Conservation (phyloP, 2,113 vertebrate genomes). For the Ailuropoda melanoleuca region DNA sequence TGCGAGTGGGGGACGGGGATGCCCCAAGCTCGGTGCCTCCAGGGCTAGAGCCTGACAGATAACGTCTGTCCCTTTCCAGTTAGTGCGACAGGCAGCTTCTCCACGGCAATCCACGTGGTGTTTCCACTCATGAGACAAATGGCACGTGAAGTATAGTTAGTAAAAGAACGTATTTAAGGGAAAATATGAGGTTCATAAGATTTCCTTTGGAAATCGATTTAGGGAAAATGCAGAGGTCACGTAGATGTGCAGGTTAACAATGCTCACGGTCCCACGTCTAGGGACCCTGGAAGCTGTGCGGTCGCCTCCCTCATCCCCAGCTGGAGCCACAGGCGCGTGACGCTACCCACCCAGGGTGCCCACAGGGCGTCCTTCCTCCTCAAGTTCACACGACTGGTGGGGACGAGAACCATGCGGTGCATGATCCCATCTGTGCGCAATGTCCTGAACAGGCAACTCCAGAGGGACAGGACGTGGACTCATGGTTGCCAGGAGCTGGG, state of each 20-base stretch:
- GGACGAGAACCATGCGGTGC: accelerated
- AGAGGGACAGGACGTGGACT: too few relatives aligned
- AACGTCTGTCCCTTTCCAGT: accelerated
- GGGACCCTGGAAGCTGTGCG: neutral
- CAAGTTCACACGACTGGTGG: too few relatives aligned
- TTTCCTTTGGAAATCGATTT: neutral
- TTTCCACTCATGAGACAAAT: neutral
- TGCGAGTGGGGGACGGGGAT: neutral
- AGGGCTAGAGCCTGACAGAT: neutral
- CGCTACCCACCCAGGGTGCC: accelerated
- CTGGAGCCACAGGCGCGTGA: accelerated
- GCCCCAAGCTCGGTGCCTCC: neutral
- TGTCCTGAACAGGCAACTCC: neutral
- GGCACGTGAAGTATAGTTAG: neutral
- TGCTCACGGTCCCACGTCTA: accelerated
- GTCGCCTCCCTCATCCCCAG: too few relatives aligned
- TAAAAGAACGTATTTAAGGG: neutral
- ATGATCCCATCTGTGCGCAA: neutral
- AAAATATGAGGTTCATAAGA: neutral
- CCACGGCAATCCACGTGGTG: accelerated
- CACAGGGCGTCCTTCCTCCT: accelerated
- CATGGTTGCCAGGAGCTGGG: neutral
- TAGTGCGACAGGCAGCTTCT: neutral
- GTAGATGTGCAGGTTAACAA: accelerated
- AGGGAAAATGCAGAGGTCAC: neutral